Conservation (phyloP, 2,113 vertebrate species). For the Azemiops feae region DNA sequence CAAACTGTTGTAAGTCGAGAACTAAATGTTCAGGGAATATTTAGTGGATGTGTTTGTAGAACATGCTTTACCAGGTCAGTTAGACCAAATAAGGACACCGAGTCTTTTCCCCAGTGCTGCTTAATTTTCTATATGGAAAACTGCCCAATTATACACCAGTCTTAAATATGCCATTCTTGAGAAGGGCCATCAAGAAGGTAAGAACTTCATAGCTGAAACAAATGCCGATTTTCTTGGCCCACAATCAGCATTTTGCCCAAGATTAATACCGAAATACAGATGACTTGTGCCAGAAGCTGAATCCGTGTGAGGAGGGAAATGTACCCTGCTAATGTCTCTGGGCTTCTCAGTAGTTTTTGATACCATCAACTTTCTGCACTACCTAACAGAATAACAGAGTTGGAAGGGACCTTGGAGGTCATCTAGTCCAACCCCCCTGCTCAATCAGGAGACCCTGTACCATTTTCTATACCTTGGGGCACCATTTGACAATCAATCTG, state of each 20-base stretch:
- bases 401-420: neutral
- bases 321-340: neutral
- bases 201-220: neutral
- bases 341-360: neutral
- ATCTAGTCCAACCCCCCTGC: neutral
- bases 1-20: too few relatives aligned
- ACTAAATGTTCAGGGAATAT: too few relatives aligned
- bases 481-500: neutral
- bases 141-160: neutral
- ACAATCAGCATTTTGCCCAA: neutral
- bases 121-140: neutral
- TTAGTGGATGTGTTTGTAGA: too few relatives aligned
- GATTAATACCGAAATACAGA: neutral
- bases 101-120: neutral
- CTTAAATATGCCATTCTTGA: neutral
- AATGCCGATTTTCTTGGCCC: neutral
- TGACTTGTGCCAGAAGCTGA: neutral
- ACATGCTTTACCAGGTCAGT: too few relatives aligned
- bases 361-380: neutral
- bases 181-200: neutral
- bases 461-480: neutral
- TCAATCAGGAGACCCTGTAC: neutral
- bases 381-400: neutral
- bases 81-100: neutral
- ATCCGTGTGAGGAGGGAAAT: neutral